Percentiles rank a stretch among this genome's conserved stretches.
Conservation (phyloP, 2,113 vertebrate genomes). For the Osmerus mordax region DNA sequence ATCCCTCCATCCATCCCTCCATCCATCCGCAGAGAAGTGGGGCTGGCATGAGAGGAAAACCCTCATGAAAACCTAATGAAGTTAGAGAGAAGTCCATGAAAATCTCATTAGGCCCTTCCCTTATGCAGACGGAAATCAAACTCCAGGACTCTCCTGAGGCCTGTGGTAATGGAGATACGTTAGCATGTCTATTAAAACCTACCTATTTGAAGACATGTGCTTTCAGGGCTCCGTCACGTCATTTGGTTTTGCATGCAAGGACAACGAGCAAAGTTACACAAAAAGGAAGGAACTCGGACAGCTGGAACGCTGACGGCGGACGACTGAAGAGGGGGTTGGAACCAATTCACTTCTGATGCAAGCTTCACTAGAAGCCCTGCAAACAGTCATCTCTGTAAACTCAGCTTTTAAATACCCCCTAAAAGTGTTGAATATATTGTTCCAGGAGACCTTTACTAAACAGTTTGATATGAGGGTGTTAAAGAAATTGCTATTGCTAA, state of each 20-base stretch:
- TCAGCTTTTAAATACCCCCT: too few species aligned
- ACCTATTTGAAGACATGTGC: conserved; percentile 29
- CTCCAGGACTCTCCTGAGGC: conserved; percentile 59
- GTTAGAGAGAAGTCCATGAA: conserved; percentile 68
- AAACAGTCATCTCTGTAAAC: too few species aligned
- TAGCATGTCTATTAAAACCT: conserved; percentile 32
- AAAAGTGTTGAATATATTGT: too few species aligned
- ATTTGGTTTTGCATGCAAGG: conserved; percentile 26
- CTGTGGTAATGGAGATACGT: conserved; percentile 53
- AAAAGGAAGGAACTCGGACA: not conserved
- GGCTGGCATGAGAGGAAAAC: conserved; percentile 40
- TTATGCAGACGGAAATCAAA: conserved; percentile 68
- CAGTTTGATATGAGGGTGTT: too few species aligned
- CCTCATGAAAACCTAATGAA: conserved; percentile 77
- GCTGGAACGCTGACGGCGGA: not conserved
- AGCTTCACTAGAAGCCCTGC: too few species aligned
- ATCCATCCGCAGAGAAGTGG: conserved; percentile 28
- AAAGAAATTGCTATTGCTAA: too few species aligned
- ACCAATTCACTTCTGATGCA: too few species aligned
- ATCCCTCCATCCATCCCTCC: conserved; percentile 39
- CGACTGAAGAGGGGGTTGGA: not conserved
- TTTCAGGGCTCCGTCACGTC: conserved; percentile 29
- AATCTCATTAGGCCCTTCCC: conserved; percentile 65
- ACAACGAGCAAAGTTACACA: not conserved
- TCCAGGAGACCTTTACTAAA: too few species aligned